Conservation (phyloP, 2,113 vertebrate species). For the Phrynocephalus versicolor region DNA sequence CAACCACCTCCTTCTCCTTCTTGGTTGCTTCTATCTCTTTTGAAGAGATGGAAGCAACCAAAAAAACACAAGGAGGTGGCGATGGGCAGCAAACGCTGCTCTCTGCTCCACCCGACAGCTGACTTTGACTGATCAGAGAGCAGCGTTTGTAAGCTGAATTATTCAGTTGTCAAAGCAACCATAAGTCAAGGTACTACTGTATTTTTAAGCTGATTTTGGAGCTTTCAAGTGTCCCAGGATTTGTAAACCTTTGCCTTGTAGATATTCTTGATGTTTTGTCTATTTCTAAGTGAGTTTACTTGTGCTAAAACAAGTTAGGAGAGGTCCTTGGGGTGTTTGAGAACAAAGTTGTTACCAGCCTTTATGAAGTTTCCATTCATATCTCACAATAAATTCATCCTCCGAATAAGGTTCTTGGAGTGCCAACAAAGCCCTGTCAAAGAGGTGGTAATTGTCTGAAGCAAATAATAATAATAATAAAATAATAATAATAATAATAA, state of each 20-base stretch:
- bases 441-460: background rate
- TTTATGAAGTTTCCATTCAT: background rate
- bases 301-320: constrained; percentile 7
- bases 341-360: background rate
- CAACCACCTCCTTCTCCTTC: no score
- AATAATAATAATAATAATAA: no score
- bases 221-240: background rate
- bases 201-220: constrained; percentile 19
- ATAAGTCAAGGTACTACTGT: no score
- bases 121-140: no score
- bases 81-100: no score
- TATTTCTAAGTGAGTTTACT: background rate
- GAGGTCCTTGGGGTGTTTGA: background rate
- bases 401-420: background rate
- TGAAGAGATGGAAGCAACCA: no score
- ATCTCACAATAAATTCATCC: background rate
- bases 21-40: no score
- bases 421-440: background rate
- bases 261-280: background rate
- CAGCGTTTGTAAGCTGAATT: no score
- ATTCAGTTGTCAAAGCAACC: no score
- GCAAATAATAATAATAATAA: no score
- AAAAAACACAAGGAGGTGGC: no score
- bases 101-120: no score
- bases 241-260: constrained; percentile 21